These are phyloP conservation scores for Tetranychus urticae DNA, from an alignment of 1,140 invertebrate species.

Conservation along the genomic window DNA sequence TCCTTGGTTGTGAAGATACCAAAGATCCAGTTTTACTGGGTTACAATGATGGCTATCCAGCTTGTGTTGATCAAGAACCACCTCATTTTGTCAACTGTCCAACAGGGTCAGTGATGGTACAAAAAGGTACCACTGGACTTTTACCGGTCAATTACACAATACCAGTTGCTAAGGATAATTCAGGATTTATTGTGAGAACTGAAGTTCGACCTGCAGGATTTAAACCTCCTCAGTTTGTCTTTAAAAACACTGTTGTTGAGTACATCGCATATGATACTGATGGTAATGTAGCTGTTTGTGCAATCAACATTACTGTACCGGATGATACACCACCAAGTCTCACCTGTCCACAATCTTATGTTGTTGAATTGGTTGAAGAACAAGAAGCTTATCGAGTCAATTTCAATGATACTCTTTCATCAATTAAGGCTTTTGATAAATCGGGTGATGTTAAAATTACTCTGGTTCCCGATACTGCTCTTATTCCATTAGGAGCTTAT, in stretches of 20 bases:
- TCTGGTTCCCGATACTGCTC: conserved; percentile 59
- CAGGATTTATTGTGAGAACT: conserved; percentile 66
- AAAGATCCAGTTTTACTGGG: conserved; percentile 46
- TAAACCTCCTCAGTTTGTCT: conserved; percentile 60
- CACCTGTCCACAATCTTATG: conserved; percentile 83
- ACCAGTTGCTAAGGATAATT: conserved; percentile 75
- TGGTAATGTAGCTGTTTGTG: conserved; percentile 86
- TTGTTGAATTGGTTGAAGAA: conserved; percentile 65
- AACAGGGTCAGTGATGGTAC: conserved; percentile 46
- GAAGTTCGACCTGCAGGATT: conserved; percentile 77
- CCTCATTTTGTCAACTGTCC: conserved; percentile 79
- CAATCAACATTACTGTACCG: conserved; percentile 80
- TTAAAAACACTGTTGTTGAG: conserved; percentile 73
- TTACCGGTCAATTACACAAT: conserved; percentile 74
- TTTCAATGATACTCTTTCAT: conserved; percentile 65
- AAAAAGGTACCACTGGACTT: conserved; percentile 57
- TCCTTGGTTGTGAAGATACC: conserved; percentile 75
- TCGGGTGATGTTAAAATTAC: conserved; percentile 50
- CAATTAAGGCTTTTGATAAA: conserved; percentile 65
- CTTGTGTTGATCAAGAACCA: conserved; percentile 75
- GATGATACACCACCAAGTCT: conserved; percentile 80
- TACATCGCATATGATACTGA: conserved; percentile 90
- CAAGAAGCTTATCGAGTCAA: conserved; percentile 72
- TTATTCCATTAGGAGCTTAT: conserved; percentile 66
- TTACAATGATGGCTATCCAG: conserved; percentile 76